These are phyloP conservation scores for Tridacna gigas DNA, from an alignment of 2,888 invertebrate species.

Conservation along the genomic window DNA sequence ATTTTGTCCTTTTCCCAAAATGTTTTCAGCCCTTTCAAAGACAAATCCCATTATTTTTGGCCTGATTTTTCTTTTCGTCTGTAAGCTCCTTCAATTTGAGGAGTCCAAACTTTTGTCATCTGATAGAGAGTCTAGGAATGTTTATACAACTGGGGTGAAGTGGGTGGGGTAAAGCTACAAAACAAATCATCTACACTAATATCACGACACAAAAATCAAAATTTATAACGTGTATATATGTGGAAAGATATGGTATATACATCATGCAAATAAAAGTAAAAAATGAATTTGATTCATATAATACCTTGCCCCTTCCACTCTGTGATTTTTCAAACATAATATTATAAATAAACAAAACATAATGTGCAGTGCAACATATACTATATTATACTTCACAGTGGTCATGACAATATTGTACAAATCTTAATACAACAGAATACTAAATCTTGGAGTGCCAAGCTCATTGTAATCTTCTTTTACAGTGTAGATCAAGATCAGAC, in stretches of 20 bases:
- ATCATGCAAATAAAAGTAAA: slow-evolving; percentile 10
- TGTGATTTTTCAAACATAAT: slow-evolving; percentile 29
- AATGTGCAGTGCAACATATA: slow-evolving; percentile 5
- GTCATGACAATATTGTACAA: too few relatives aligned
- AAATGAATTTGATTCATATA: slow-evolving; percentile 17
- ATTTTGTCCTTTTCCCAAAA: too few relatives aligned
- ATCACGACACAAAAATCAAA: slow-evolving; percentile 7
- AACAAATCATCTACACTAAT: slow-evolving; percentile 16
- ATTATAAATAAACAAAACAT: background rate
- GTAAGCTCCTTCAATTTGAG: too few relatives aligned
- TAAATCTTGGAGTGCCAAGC: too few relatives aligned
- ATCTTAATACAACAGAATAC: too few relatives aligned
- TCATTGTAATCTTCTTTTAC: too few relatives aligned
- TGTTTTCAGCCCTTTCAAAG: too few relatives aligned
- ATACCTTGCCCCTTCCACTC: slow-evolving; percentile 52
- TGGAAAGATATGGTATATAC: slow-evolving; percentile 12
- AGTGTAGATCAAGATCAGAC: too few relatives aligned
- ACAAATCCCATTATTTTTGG: too few relatives aligned
- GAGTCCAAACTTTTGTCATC: too few relatives aligned
- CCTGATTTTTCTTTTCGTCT: too few relatives aligned
- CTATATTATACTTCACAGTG: background rate
- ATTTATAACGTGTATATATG: background rate
- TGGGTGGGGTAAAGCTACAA: slow-evolving; percentile 9
- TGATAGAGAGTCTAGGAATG: too few relatives aligned
- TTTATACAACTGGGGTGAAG: background rate